Percentiles rank a stretch among this genome's conserved stretches.
Evolutionary conservation across 2,888 invertebrate genomes (phyloP).

Genomic region (Eupithecia inturbata): DNA sequence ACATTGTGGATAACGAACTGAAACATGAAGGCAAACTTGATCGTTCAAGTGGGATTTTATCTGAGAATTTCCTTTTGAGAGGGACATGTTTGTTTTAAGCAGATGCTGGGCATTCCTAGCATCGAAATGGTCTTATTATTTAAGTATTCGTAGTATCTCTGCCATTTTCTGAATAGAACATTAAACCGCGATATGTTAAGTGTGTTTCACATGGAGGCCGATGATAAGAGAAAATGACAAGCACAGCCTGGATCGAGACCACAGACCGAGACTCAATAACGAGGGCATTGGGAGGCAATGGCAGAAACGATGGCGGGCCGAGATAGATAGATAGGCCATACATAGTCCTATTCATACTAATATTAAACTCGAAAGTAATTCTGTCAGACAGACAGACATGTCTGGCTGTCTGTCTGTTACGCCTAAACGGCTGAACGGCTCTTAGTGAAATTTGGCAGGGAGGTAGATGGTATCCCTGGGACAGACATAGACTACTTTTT

Average conservation of each 20-base stretch:
- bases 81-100: constrained; percentile 19
- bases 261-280: neutral
- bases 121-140: constrained; percentile 16
- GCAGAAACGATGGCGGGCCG: neutral
- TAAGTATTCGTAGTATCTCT: constrained; percentile 11
- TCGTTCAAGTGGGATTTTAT: constrained; percentile 30
- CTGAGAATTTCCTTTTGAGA: constrained; percentile 21
- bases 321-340: neutral
- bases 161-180: constrained; percentile 13
- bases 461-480: no score
- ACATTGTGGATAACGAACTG: constrained; percentile 62
- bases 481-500: no score
- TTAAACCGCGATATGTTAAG: constrained; percentile 6
- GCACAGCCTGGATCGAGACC: neutral
- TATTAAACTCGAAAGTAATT: no score
- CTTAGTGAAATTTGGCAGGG: no score
- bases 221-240: neutral
- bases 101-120: constrained; percentile 5
- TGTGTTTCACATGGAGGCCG: neutral
- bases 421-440: no score
- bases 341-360: no score
- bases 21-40: constrained; percentile 59
- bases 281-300: neutral
- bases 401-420: no score
- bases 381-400: no score